Conservation (phyloP, 2,888 invertebrate genomes). For the Epistrophe eligans region DNA sequence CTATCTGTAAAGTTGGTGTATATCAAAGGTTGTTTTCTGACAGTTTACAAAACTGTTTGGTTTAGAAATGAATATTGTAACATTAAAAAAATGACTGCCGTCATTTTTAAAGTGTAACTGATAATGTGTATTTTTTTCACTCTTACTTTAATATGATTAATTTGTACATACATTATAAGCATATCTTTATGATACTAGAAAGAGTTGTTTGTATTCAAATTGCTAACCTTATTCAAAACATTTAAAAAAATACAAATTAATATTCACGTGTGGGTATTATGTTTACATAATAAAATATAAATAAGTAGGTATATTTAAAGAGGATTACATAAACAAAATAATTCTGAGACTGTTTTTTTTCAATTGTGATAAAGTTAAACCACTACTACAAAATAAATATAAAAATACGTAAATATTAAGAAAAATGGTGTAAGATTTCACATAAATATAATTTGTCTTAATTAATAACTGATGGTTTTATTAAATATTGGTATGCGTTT, state of each 20-base stretch:
- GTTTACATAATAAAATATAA: constrained; percentile 17
- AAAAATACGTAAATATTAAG: constrained; percentile 41
- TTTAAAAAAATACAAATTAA: not conserved
- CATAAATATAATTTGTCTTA: constrained; percentile 66
- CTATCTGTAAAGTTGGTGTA: not conserved
- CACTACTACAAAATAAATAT: constrained; percentile 54
- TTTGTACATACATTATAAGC: constrained; percentile 19
- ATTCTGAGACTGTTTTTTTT: constrained; percentile 82
- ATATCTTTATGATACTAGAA: constrained; percentile 15
- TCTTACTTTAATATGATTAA: not conserved
- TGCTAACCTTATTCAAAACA: not conserved
- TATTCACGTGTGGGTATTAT: constrained; percentile 7
- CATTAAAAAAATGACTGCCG: not conserved
- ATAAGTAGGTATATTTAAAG: constrained; percentile 25
- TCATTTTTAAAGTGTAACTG: not conserved
- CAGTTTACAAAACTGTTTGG: not conserved
- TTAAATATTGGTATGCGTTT: not conserved
- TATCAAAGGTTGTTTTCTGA: constrained; percentile 3
- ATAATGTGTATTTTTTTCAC: not conserved
- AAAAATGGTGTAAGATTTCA: constrained; percentile 56
- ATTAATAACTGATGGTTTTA: constrained; percentile 33
- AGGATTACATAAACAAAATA: constrained; percentile 62
- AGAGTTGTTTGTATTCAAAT: constrained; percentile 19
- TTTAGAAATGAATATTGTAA: constrained; percentile 2
- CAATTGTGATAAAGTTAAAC: constrained; percentile 87